phyloP scores from a whole-genome alignment of 1,140 invertebrate species.

The Macrocentrus cingulum region DNA sequence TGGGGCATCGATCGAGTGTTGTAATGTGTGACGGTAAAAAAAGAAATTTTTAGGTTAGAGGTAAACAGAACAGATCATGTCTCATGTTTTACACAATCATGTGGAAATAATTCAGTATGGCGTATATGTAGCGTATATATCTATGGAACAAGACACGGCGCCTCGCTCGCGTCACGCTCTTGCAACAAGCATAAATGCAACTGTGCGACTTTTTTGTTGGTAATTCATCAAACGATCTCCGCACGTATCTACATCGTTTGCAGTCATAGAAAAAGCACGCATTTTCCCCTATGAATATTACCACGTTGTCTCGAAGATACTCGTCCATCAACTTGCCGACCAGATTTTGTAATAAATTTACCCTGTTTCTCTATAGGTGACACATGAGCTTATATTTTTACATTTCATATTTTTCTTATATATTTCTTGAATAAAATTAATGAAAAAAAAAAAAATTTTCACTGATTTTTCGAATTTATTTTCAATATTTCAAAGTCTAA shows the following conservation, averaged over 20 bases:
- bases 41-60: not conserved
- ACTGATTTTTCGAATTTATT: too few species aligned
- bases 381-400: too few species aligned
- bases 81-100: not conserved
- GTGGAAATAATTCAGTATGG: not conserved
- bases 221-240: conserved; percentile 7
- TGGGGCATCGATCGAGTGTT: too few species aligned
- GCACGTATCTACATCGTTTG: not conserved
- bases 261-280: not conserved
- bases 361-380: too few species aligned
- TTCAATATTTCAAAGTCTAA: too few species aligned
- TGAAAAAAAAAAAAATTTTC: too few species aligned
- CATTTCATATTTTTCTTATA: too few species aligned
- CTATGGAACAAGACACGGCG: not conserved
- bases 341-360: too few species aligned
- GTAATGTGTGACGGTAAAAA: not conserved
- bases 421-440: too few species aligned
- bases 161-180: not conserved
- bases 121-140: not conserved
- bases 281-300: not conserved
- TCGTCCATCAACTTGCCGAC: not conserved
- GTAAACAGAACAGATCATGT: not conserved
- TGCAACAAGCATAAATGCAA: not conserved
- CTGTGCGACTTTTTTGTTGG: not conserved
- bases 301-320: not conserved